These are phyloP conservation scores for Cebidichthys violaceus DNA, from an alignment of 2,113 vertebrate species.

Conservation along the genomic window DNA sequence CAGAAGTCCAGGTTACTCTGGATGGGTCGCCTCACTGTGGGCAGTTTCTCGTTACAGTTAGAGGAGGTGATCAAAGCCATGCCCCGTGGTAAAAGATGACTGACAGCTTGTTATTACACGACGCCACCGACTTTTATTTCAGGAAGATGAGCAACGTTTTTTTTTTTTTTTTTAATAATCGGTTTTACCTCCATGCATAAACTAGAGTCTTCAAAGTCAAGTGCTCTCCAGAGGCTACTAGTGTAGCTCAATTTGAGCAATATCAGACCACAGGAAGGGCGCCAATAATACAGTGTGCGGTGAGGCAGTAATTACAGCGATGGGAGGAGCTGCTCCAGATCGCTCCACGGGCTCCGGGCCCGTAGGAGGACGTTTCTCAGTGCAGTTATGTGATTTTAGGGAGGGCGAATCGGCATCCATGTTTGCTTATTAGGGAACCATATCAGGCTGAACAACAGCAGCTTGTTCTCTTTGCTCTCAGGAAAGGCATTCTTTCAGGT, in stretches of 20 bases:
- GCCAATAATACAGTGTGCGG: constrained; percentile 49
- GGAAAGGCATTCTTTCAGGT: constrained; percentile 19
- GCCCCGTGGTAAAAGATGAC: constrained; percentile 45
- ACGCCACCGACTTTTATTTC: constrained; percentile 39
- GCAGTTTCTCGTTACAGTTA: neutral
- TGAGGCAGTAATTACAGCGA: constrained; percentile 44
- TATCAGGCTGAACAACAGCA: constrained; percentile 31
- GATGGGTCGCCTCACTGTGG: neutral
- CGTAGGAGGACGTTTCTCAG: constrained; percentile 15
- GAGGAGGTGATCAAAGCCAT: constrained; percentile 22
- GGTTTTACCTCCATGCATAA: constrained; percentile 48
- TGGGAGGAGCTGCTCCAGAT: constrained; percentile 47
- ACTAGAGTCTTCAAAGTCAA: constrained; percentile 34
- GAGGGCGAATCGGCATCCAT: constrained; percentile 13
- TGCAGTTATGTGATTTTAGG: constrained; percentile 27
- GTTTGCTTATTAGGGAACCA: constrained; percentile 23
- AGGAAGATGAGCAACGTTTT: constrained; percentile 12
- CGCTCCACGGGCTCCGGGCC: constrained; percentile 37
- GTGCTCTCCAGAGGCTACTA: constrained; percentile 20
- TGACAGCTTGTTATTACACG: constrained; percentile 36
- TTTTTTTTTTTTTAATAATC: constrained; percentile 23
- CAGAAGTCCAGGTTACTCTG: neutral
- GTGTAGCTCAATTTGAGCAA: constrained; percentile 8
- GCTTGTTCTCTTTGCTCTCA: constrained; percentile 30
- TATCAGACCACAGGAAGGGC: constrained; percentile 21